These are phyloP conservation scores for Oligia latruncula DNA, from an alignment of 2,888 invertebrate genomes.

Conservation along the genomic window DNA sequence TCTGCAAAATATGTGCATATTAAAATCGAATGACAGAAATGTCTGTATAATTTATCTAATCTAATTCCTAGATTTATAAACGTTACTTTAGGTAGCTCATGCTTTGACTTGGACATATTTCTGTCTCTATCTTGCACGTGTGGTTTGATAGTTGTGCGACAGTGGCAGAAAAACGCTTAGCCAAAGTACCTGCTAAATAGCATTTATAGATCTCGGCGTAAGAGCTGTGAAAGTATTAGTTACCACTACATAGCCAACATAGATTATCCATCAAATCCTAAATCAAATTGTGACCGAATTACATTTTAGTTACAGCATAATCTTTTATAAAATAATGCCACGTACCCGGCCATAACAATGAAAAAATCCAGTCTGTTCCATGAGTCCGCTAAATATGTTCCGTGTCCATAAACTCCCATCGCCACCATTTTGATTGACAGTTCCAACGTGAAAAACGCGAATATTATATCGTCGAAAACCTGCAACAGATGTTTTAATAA, in stretches of 20 bases:
- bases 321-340: neutral
- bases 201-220: neutral
- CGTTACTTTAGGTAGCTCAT: neutral
- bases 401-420: conserved; percentile 98
- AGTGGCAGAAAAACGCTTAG: too few species aligned
- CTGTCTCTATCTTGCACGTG: neutral
- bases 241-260: neutral
- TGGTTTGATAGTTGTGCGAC: neutral
- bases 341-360: conserved; percentile 98
- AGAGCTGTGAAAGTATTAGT: neutral
- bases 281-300: neutral
- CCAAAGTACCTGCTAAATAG: too few species aligned
- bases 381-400: conserved; percentile 98
- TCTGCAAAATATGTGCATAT: conserved; percentile 80
- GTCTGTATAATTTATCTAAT: neutral
- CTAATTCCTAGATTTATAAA: neutral
- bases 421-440: conserved; percentile 99
- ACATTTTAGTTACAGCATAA: neutral
- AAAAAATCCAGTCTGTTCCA: conserved; percentile 99
- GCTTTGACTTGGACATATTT: neutral
- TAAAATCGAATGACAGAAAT: neutral
- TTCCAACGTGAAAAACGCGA: conserved; percentile 99
- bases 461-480: conserved; percentile 99
- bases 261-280: neutral
- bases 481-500: conserved; percentile 80